These are phyloP conservation scores for Drosophila tristis DNA, from an alignment of 1,140 invertebrate genomes.

Conservation along the genomic window DNA sequence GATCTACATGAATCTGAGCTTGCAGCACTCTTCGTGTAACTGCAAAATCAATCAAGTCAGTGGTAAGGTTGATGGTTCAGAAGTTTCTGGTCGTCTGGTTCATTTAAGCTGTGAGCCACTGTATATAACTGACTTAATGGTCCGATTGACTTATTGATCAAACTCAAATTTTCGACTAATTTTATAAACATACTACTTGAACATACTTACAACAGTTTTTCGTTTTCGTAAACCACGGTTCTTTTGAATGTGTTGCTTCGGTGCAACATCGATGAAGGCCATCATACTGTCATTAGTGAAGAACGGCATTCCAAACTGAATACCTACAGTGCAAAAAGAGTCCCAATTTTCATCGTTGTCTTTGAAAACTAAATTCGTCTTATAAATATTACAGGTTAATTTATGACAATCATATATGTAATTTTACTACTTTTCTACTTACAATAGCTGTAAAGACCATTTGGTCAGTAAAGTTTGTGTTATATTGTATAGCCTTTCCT, in stretches of 20 bases:
- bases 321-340: conserved; percentile 44
- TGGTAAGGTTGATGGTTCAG: no score
- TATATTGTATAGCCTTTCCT: conserved; percentile 57
- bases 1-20: no score
- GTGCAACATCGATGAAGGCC: conserved; percentile 64
- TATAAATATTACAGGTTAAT: not conserved
- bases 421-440: conserved; percentile 5
- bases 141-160: no score
- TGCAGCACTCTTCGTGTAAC: no score
- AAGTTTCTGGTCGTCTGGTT: no score
- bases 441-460: conserved; percentile 58
- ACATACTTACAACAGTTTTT: conserved; percentile 27
- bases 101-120: no score
- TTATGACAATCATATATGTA: not conserved
- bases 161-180: no score
- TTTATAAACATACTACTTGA: no score
- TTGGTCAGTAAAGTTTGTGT: conserved; percentile 53
- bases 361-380: conserved; percentile 53
- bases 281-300: conserved; percentile 64
- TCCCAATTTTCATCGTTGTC: conserved; percentile 59
- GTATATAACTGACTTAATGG: not conserved
- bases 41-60: no score
- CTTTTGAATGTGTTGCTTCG: conserved; percentile 42
- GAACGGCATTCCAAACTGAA: conserved; percentile 28
- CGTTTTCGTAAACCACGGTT: conserved; percentile 47